Evolutionary conservation across 2,888 invertebrate species (phyloP), one percentile per base, ranked within the genome.

Genomic region (Drosophila recens): DNA sequence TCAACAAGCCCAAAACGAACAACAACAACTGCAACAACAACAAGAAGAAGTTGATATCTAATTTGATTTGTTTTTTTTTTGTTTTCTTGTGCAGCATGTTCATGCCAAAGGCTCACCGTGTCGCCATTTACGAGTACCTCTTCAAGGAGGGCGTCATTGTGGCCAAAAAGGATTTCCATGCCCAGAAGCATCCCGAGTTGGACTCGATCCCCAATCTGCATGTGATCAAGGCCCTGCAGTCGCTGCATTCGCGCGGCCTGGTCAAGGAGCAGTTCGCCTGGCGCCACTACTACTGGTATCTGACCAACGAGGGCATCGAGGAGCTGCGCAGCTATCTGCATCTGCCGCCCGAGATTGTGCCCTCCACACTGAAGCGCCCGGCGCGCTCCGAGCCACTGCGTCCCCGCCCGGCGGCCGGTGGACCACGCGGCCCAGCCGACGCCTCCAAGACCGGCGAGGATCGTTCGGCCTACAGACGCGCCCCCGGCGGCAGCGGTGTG

Each of bases 251-350:
- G 4, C 95, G 97, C 92, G 99, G 99, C 69, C 97, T 96, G 91
- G 99, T 99, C n/a, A 98, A 97, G 93, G 99, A 99, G 94, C 99
- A 99, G 93, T 99, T 99, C 93, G 99, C 99, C 4, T 99, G 99
- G 99, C 96, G 99, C 90, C 99, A 99, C 93, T 99, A 97, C 91
- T 99, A 99, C 93, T 99, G 99, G 99, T 95, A 93, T 93, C 94
- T 99, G 85, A 99, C 98, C 79, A 99, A 99, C 92, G 98, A 99
- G 91, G 99, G 99, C 83, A 99, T 99, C 92, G 97, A 98, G 92
- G 99, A 98, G 93, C 94, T 99, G 80, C 95, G 99, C 80, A 97
- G 97, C 91, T 99, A 97, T 93, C 95, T 99, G 78, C 98, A 99
- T 92, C 94, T 99, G 91, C 99, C 99, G 9, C 96, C 98, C 75